phyloP scores from a whole-genome alignment of 1,140 invertebrate species.

The Phthorimaea operculella region DNA sequence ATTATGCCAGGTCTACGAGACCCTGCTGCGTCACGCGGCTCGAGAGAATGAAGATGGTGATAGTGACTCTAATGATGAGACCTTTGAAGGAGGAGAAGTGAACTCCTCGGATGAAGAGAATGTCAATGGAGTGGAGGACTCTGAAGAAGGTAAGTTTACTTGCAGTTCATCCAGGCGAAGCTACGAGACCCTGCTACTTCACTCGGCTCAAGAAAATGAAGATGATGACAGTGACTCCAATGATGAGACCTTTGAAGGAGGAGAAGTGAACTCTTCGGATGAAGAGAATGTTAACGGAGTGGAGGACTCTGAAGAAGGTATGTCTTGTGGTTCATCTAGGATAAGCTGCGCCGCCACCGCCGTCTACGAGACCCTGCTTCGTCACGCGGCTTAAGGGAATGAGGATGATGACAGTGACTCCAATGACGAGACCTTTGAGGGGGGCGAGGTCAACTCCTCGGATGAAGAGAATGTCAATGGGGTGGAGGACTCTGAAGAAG shows the following conservation, averaged over 20 bases:
- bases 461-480: conserved; percentile 64
- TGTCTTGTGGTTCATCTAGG: too few species aligned
- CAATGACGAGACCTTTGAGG: conserved; percentile 70
- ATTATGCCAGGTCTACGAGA: conserved; percentile 52
- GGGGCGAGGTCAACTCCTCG: conserved; percentile 63
- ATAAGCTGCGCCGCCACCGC: too few species aligned
- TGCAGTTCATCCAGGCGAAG: conserved; percentile 51
- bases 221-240: conserved; percentile 70
- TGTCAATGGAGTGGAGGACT: too few species aligned
- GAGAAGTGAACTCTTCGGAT: conserved; percentile 60
- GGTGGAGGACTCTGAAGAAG: conserved; percentile 58
- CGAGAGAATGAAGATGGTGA: conserved; percentile 64
- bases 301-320: conserved; percentile 60
- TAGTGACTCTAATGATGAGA: conserved; percentile 70
- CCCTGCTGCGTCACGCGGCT: conserved; percentile 34
- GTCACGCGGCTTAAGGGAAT: conserved; percentile 38
- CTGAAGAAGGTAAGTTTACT: conserved; percentile 46
- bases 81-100: conserved; percentile 67
- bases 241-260: conserved; percentile 70
- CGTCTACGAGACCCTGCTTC: too few species aligned
- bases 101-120: conserved; percentile 51
- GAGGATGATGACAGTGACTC: conserved; percentile 70
- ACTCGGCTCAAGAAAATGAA: conserved; percentile 41
- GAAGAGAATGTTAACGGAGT: conserved; percentile 61
- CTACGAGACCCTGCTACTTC: conserved; percentile 45